Evolutionary conservation across 2,797 vertebrate species (phyloP).

Genomic region (Gymnopithys bicolor): DNA sequence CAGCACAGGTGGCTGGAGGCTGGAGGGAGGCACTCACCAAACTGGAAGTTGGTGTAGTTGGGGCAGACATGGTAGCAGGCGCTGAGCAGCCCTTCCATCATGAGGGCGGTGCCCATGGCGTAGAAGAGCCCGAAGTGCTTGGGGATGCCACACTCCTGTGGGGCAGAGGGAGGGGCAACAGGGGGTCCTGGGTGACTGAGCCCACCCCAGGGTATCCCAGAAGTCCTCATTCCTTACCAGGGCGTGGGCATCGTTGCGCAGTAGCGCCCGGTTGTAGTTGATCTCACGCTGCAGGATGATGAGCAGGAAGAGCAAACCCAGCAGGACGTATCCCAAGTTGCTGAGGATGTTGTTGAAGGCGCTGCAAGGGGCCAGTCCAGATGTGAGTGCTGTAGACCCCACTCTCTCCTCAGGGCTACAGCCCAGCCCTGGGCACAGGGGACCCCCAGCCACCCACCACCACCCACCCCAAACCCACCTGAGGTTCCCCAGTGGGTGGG

Average conservation of each 20-base stretch:
- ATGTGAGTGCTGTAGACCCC: fast-evolving
- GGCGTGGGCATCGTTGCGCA: slow-evolving; percentile 82
- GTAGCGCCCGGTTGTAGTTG: slow-evolving; percentile 86
- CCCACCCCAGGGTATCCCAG: fast-evolving
- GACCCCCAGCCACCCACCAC: not conserved
- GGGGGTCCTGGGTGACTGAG: fast-evolving
- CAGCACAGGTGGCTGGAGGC: fast-evolving
- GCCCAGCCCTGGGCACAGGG: not conserved
- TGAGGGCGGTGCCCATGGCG: slow-evolving; percentile 96
- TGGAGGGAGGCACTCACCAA: slow-evolving; percentile 79
- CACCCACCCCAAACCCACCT: slow-evolving; percentile 74
- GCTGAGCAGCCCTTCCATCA: slow-evolving; percentile 98
- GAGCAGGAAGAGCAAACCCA: slow-evolving; percentile 94
- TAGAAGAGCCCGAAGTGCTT: slow-evolving; percentile 98
- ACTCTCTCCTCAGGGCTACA: fast-evolving
- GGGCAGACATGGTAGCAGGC: slow-evolving; percentile 98
- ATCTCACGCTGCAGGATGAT: slow-evolving; percentile 93
- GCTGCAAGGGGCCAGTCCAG: slow-evolving; percentile 50
- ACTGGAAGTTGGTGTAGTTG: slow-evolving; percentile 99
- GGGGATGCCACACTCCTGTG: slow-evolving; percentile 93
- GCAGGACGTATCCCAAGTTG: slow-evolving; percentile 94
- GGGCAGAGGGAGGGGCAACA: no score
- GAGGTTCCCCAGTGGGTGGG: slow-evolving; percentile 92
- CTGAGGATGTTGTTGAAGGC: slow-evolving; percentile 99
- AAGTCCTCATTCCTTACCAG: slow-evolving; percentile 75